A percentile compares a stretch with the other conserved stretches of the same genome.
phyloP scores from a whole-genome alignment of 2,888 invertebrate genomes.

The Drosophila falleni region DNA sequence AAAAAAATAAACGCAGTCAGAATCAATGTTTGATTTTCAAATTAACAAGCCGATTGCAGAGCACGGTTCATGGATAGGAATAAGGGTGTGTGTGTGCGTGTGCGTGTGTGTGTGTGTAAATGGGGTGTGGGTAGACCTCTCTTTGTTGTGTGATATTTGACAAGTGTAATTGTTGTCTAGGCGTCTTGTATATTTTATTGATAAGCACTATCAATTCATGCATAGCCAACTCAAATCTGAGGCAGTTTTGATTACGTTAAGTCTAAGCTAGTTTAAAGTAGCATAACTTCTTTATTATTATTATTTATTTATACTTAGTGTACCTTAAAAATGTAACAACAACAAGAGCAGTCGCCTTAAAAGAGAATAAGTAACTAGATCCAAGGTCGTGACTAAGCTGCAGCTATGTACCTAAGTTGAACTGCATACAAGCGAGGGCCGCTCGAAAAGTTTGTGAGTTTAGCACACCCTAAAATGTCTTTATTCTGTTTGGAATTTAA shows the following conservation, averaged over 20 bases:
- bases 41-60: conserved; percentile 55
- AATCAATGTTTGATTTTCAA: conserved; percentile 58
- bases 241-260: background rate
- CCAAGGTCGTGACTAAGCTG: conserved; percentile 58
- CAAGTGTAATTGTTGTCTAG: conserved; percentile 73
- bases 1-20: conserved; percentile 23
- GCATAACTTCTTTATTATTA: no score
- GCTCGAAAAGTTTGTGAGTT: background rate
- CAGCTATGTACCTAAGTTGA: conserved; percentile 31
- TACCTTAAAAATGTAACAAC: background rate
- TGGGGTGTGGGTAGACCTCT: conserved; percentile 24
- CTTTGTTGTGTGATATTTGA: conserved; percentile 63
- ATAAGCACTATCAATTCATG: conserved; percentile 61
- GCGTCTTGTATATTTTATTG: conserved; percentile 55
- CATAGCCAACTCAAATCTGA: conserved; percentile 5
- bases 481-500: no score
- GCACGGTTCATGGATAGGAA: conserved; percentile 17
- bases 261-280: conserved; percentile 5
- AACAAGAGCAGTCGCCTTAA: conserved; percentile 5
- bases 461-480: background rate
- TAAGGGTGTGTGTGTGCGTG: conserved; percentile 6
- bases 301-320: no score
- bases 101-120: conserved; percentile 21
- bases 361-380: conserved; percentile 39
- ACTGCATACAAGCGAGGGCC: conserved; percentile 34